These are phyloP conservation scores for Axis porcinus DNA, from an alignment of 2,113 vertebrate genomes.

Conservation along the genomic window DNA sequence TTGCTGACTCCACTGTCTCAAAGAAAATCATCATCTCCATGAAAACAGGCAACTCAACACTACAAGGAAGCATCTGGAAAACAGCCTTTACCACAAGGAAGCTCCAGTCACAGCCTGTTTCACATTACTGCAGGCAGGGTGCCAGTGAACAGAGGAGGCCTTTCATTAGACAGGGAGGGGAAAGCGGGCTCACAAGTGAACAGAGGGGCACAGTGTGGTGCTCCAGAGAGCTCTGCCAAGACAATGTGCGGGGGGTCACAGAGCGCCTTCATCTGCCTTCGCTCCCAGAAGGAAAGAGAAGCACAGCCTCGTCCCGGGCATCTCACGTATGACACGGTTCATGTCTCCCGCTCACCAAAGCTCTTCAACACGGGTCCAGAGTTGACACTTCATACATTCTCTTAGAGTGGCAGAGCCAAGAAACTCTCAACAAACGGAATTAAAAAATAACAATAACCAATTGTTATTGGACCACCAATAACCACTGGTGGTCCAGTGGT, in stretches of 20 bases:
- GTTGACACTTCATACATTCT: background rate
- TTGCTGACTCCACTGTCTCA: constrained; percentile 51
- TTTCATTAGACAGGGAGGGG: constrained; percentile 16
- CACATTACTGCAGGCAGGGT: fast-evolving
- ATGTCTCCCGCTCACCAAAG: background rate
- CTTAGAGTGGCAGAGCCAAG: background rate
- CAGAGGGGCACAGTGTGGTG: constrained; percentile 3
- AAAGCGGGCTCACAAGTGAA: constrained; percentile 11
- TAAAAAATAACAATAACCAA: background rate
- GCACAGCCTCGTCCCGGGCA: background rate
- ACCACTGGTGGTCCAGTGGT: background rate
- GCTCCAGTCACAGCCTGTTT: constrained; percentile 34
- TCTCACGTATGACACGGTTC: background rate
- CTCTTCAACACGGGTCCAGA: background rate
- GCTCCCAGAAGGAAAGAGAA: constrained; percentile 4
- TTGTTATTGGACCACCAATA: no score
- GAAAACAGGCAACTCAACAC: constrained; percentile 54
- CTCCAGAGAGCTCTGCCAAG: constrained; percentile 17
- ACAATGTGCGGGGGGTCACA: constrained; percentile 16
- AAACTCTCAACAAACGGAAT: constrained; percentile 17
- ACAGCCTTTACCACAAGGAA: constrained; percentile 35
- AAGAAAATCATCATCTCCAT: constrained; percentile 46
- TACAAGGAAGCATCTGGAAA: constrained; percentile 53
- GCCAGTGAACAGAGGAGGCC: constrained; percentile 1
- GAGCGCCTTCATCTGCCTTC: constrained; percentile 18